phyloP scores from a whole-genome alignment of 2,888 invertebrate species.

The Oxytorus armatus region DNA sequence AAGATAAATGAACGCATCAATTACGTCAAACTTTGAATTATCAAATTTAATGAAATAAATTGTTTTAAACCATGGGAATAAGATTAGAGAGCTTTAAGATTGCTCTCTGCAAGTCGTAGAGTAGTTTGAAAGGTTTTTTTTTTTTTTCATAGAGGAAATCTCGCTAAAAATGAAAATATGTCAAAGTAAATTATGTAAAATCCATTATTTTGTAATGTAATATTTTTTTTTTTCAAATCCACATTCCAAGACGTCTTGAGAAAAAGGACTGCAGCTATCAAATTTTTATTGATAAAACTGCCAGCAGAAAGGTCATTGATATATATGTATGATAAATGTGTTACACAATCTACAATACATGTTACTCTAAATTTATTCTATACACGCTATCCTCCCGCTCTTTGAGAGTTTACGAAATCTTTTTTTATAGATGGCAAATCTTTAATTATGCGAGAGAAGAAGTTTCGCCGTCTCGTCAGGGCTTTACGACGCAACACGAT shows the following conservation, averaged over 20 bases:
- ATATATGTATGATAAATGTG: constrained; percentile 27
- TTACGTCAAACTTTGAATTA: too few species aligned
- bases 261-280: not conserved
- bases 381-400: not conserved
- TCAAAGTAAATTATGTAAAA: too few species aligned
- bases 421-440: not conserved
- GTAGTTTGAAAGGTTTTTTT: not conserved
- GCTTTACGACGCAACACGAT: not conserved
- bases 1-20: too few species aligned
- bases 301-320: constrained; percentile 28
- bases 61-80: too few species aligned
- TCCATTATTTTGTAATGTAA: not conserved
- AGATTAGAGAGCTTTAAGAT: too few species aligned
- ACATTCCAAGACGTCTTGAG: not conserved
- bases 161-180: too few species aligned
- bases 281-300: constrained; percentile 48
- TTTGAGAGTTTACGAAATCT: constrained; percentile 30
- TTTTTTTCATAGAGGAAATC: too few species aligned
- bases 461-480: too few species aligned
- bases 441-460: constrained; percentile 18
- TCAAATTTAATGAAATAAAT: too few species aligned
- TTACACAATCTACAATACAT: constrained; percentile 35
- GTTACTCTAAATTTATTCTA: not conserved
- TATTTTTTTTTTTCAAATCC: constrained; percentile 1
- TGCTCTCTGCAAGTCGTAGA: too few species aligned